Conservation (phyloP, 2,113 vertebrate genomes). For the Salvator merianae region DNA sequence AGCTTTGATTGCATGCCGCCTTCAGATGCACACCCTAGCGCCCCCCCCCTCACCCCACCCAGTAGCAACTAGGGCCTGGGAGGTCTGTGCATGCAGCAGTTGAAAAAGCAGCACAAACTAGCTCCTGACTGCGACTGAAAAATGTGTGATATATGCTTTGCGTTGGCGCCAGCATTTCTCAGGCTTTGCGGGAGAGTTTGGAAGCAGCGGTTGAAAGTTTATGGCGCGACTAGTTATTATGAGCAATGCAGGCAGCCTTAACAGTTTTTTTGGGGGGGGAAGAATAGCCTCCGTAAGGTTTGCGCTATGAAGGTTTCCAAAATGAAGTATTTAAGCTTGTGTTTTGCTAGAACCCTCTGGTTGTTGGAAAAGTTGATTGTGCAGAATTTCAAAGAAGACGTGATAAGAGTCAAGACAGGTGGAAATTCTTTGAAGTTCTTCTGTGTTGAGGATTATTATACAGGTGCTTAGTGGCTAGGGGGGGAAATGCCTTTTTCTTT, state of each 20-base stretch:
- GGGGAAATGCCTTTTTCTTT: neutral
- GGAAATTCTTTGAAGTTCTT: neutral
- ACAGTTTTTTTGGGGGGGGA: too few species aligned
- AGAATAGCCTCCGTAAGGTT: neutral
- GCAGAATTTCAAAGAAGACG: neutral
- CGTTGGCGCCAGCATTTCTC: slow-evolving; percentile 43
- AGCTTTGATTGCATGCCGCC: neutral
- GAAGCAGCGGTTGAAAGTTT: neutral
- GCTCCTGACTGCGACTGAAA: slow-evolving; percentile 37
- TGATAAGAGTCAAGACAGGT: too few species aligned
- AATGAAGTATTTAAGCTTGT: neutral
- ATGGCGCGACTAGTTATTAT: too few species aligned
- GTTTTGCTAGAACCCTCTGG: neutral
- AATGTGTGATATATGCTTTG: slow-evolving; percentile 36
- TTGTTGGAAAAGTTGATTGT: neutral
- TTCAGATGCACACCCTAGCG: slow-evolving; percentile 58
- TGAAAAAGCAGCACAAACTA: neutral
- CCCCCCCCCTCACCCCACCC: slow-evolving; percentile 51
- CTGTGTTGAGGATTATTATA: neutral
- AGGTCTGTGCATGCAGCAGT: slow-evolving; percentile 21
- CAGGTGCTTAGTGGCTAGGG: too few species aligned
- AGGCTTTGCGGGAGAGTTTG: neutral
- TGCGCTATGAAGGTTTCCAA: neutral
- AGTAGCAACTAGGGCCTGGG: slow-evolving; percentile 1
- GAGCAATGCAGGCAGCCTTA: neutral